Base-by-base conservation (phyloP, 2,888 invertebrate genomes). In the Scaptomyza cyrtandrae region DNA sequence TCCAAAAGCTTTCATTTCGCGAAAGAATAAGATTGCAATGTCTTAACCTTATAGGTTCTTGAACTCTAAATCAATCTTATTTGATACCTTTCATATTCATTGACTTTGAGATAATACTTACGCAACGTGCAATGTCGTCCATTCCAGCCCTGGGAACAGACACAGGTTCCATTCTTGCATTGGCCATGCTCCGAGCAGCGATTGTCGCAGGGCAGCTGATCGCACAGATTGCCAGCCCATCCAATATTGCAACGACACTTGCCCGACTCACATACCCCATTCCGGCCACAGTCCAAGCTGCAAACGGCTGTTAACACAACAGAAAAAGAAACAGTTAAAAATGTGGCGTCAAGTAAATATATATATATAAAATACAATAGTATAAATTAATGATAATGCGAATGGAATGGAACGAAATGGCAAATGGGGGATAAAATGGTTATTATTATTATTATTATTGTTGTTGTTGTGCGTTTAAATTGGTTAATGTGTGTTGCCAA, bases 61-160 rank as follows among this genome's bases (percentile, higher is more conserved):
- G n/a, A n/a, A n/a, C n/a, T n/a, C n/a, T n/a, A n/a, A n/a, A n/a
- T 19, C 19, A 19, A 19, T 19, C 19, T 19, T 19, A 19, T 19
- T n/a, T n/a, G n/a, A n/a, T n/a, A n/a, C n/a, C n/a, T n/a, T n/a
- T n/a, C n/a, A n/a, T n/a, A n/a, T n/a, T n/a, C n/a, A n/a, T n/a
- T n/a, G n/a, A n/a, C 19, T 19, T 19, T 19, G 19, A 19, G 19
- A 19, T 19, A 19, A 19, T 19, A 94, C 97, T 96, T 94, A 99
- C 99, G 97, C 89, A 99, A 93, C 66, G 98, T 98, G 93, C 99
- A 99, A 92, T 99, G 98, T 88, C 96, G 95, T 77, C 99, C 99
- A 92, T 99, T 99, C 99, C 99, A 99, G 75, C 99, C 99, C 91
- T 97, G 97, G 57, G 97, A 96, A 92, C 99, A 99, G 59, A 98